phyloP scores from a whole-genome alignment of 2,113 vertebrate species.

The Martes martes region DNA sequence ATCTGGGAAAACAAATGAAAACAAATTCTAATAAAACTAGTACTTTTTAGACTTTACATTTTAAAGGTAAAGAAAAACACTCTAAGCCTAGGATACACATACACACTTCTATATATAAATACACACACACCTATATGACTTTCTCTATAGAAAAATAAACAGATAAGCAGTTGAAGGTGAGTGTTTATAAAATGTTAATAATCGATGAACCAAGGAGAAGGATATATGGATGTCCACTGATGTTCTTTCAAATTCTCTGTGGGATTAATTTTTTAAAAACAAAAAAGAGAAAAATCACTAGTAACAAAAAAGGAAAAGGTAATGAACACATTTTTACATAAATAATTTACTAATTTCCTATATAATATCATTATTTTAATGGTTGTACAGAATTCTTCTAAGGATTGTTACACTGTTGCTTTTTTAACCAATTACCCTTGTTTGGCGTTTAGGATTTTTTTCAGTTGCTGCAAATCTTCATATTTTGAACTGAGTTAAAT shows the following conservation, averaged over 20 bases:
- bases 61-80: not conserved
- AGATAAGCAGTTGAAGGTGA: not conserved
- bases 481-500: not conserved
- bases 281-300: not conserved
- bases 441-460: not conserved
- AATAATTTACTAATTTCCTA: conserved; percentile 29
- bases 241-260: not conserved
- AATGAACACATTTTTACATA: not conserved
- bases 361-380: not conserved
- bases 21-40: not conserved
- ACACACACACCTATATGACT: too few relatives aligned
- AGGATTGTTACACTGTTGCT: not conserved
- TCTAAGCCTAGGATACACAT: not conserved
- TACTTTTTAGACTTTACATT: not conserved
- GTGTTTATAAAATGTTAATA: not conserved
- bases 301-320: not conserved
- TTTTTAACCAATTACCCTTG: not conserved
- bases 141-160: not conserved
- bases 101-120: not conserved
- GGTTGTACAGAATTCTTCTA: not conserved
- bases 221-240: not conserved
- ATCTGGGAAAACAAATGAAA: not conserved
- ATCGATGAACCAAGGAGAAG: not conserved
- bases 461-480: not conserved
- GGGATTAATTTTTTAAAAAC: not conserved